phyloP scores from a whole-genome alignment of 2,888 invertebrate species.

The Mythimna pallens region DNA sequence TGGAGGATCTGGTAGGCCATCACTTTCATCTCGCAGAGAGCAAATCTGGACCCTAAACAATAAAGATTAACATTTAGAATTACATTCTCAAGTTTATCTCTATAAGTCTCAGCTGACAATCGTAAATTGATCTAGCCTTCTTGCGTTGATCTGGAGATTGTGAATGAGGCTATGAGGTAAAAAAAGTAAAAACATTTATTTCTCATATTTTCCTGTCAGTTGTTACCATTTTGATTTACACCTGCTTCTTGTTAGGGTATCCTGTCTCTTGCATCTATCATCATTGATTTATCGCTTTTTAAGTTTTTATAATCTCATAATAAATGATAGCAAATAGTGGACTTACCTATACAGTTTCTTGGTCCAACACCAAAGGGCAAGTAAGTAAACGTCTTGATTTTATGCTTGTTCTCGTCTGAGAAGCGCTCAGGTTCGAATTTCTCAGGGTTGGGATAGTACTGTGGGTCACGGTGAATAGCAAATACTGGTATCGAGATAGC shows the following conservation, averaged over 20 bases:
- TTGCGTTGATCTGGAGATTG: not conserved
- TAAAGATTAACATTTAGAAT: not conserved
- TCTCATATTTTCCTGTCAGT: too few species aligned
- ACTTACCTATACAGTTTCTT: constrained; percentile 89
- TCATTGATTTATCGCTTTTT: too few species aligned
- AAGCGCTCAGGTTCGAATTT: constrained; percentile 90
- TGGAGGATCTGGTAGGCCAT: constrained; percentile 77
- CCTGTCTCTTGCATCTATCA: not conserved
- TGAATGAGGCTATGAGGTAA: too few species aligned
- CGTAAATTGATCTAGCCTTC: not conserved
- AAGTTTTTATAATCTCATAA: not conserved
- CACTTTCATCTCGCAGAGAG: constrained; percentile 81
- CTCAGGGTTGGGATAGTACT: constrained; percentile 83
- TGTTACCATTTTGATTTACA: too few species aligned
- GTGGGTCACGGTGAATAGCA: constrained; percentile 60
- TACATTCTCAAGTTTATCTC: not conserved
- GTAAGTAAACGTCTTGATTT: constrained; percentile 71
- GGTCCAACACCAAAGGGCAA: constrained; percentile 90
- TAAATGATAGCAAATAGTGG: not conserved
- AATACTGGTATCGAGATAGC: constrained; percentile 34
- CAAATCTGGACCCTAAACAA: constrained; percentile 75
- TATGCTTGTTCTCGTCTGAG: constrained; percentile 87
- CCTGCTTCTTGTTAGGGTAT: not conserved
- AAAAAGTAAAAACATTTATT: too few species aligned
- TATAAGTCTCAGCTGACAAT: not conserved